A percentile compares a stretch with the other conserved stretches of the same genome.
Evolutionary conservation across 2,797 vertebrate species (phyloP).

Genomic region (Sphenodon punctatus): DNA sequence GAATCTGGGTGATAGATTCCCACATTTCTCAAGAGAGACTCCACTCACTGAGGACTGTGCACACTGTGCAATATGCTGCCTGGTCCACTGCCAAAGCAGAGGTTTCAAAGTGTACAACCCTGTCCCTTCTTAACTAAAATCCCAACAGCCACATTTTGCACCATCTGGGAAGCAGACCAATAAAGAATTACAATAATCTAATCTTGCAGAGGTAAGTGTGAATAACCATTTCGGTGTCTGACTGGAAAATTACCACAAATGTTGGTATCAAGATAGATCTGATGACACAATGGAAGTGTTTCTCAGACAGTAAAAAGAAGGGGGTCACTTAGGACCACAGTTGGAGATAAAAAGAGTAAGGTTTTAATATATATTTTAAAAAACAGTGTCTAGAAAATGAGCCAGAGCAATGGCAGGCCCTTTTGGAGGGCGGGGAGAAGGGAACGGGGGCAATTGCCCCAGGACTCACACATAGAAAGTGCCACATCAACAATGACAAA

Average conservation of each 20-base stretch:
- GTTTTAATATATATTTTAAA: no score
- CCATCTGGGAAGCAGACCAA: slow-evolving; percentile 59
- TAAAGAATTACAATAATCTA: slow-evolving; percentile 60
- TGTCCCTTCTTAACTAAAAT: slow-evolving; percentile 54
- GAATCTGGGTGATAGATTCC: no score
- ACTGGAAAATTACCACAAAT: slow-evolving; percentile 56
- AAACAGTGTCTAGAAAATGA: no score
- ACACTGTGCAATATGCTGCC: slow-evolving; percentile 23
- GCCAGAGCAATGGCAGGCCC: no score
- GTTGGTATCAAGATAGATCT: not conserved
- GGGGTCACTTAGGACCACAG: not conserved
- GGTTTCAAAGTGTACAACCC: slow-evolving; percentile 27
- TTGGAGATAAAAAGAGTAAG: not conserved
- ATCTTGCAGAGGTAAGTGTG: slow-evolving; percentile 48
- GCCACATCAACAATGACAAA: no score
- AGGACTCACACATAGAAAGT: no score
- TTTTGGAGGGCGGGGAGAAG: no score
- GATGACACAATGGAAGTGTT: not conserved
- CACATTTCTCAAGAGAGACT: no score
- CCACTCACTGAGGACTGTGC: no score
- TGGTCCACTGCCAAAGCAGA: slow-evolving; percentile 46
- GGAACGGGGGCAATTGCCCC: no score
- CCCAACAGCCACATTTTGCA: slow-evolving; percentile 36
- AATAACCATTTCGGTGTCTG: slow-evolving; percentile 49
- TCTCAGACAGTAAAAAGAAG: not conserved